Evolutionary conservation across 2,888 invertebrate genomes (phyloP).

Genomic region (Zonitis immaculata): DNA sequence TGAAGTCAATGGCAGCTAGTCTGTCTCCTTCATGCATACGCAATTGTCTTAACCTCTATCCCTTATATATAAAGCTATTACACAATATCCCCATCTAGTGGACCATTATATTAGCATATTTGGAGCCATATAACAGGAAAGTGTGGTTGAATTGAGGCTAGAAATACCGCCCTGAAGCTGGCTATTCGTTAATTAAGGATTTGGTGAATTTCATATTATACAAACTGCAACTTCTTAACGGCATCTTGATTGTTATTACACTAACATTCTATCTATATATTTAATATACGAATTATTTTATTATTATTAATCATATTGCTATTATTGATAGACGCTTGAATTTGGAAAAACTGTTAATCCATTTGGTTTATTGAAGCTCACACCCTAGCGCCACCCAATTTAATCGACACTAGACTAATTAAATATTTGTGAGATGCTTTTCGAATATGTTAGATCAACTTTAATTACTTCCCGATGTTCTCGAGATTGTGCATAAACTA

Average conservation of each 20-base stretch:
- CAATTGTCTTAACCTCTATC: conserved; percentile 42
- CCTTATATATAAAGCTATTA: conserved; percentile 42
- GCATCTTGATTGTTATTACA: conserved; percentile 32
- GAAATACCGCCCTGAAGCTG: conserved; percentile 29
- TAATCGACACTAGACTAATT: conserved; percentile 29
- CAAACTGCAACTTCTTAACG: conserved; percentile 39
- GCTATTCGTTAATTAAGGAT: conserved; percentile 43
- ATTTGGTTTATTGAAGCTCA: conserved; percentile 14
- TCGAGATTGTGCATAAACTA: background rate
- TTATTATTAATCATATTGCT: conserved; percentile 18
- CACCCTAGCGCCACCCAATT: conserved; percentile 13
- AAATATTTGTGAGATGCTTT: conserved; percentile 26
- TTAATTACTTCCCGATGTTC: conserved; percentile 21
- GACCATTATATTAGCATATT: conserved; percentile 47
- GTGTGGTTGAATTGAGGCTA: conserved; percentile 33
- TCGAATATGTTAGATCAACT: conserved; percentile 20
- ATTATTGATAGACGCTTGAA: conserved; percentile 1
- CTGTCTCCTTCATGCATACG: conserved; percentile 37
- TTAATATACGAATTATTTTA: no score
- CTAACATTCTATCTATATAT: conserved; percentile 24
- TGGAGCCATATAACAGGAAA: conserved; percentile 41
- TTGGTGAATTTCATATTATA: conserved; percentile 38
- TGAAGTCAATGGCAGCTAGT: conserved; percentile 14
- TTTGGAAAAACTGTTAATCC: conserved; percentile 15
- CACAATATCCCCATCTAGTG: conserved; percentile 43